Percentiles rank a stretch among this genome's conserved stretches.
phyloP scores from a whole-genome alignment of 2,888 invertebrate genomes.

The Pachycephus smyrnensis region DNA sequence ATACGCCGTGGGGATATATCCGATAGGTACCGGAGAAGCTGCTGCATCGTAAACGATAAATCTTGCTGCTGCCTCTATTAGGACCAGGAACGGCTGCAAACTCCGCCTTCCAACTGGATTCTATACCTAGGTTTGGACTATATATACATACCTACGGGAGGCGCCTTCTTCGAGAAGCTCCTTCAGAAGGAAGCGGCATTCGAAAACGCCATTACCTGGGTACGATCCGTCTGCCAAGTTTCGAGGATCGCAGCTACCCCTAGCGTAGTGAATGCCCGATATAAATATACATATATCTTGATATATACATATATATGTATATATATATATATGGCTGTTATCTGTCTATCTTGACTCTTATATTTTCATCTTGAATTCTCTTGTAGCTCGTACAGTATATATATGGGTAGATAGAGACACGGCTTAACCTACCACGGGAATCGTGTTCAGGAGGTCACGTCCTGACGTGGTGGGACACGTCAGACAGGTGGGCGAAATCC shows the following conservation, averaged over 20 bases:
- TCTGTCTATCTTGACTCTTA: no score
- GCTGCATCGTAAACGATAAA: slow-evolving; percentile 51
- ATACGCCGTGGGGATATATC: slow-evolving; percentile 26
- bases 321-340: no score
- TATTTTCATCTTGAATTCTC: no score
- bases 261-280: no score
- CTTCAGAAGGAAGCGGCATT: slow-evolving; percentile 18
- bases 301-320: no score
- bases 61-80: slow-evolving; percentile 47
- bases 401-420: no score
- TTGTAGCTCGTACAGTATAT: no score
- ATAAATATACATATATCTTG: no score
- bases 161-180: slow-evolving; percentile 9
- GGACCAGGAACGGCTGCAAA: slow-evolving; percentile 20
- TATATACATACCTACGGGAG: neutral
- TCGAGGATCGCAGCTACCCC: slow-evolving; percentile 14
- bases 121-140: slow-evolving; percentile 1
- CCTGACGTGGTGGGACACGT: no score
- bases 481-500: no score
- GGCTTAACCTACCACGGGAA: no score
- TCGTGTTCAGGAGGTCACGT: no score
- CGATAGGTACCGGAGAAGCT: slow-evolving; percentile 26
- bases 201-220: slow-evolving; percentile 26
- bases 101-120: neutral
- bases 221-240: slow-evolving; percentile 23